Base-by-base conservation (phyloP, 2,888 invertebrate genomes). In the Unio pictorum region DNA sequence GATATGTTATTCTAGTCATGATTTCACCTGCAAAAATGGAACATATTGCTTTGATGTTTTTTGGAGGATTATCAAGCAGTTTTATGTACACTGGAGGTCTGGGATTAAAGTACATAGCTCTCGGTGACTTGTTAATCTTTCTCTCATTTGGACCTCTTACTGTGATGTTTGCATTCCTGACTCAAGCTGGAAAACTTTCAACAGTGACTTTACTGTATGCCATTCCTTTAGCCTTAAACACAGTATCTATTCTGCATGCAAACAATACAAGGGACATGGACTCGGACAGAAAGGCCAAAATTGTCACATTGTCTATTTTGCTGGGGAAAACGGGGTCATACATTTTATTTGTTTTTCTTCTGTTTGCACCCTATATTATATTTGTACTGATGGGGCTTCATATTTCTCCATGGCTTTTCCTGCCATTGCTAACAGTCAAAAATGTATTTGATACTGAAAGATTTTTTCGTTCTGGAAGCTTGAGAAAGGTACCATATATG, bases 1-100 rank as follows among this genome's bases (percentile, higher is more conserved):
- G 95, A 68, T 96, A 96, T 89, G 93, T 96, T 63, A 90, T 94
- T 17, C 90, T 96, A 70, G 93, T 94, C 0, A 91, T 93, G 73
- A 92, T 96, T 71, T 97, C 97, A 67, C 95, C 96, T 18, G 97
- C 97, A 0, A 94, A 95, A 90, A 95, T 97, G 95, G 97, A 97
- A 90, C 97, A 97, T 89, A 91, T 98, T 81, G 97, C 98, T 8
- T 91, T 98, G 63, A 95, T 97, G 1, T 98, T 97, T 89, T 98
- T 98, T 91, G 97, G 98, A 69, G 98, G 98, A 2, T 90, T 98
- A 68, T 97, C 97, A 45, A 96, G 96, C 67, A 97, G 97, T 79
- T 98, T 98, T 91, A 92, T 98, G n/a, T 98, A 98, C 86, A 98
- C 98, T 1, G 98, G 98, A 70, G 98, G 98, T 64, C 95, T 97